Conservation (phyloP, 2,797 vertebrate species). For the Rhinoraja longicauda region DNA sequence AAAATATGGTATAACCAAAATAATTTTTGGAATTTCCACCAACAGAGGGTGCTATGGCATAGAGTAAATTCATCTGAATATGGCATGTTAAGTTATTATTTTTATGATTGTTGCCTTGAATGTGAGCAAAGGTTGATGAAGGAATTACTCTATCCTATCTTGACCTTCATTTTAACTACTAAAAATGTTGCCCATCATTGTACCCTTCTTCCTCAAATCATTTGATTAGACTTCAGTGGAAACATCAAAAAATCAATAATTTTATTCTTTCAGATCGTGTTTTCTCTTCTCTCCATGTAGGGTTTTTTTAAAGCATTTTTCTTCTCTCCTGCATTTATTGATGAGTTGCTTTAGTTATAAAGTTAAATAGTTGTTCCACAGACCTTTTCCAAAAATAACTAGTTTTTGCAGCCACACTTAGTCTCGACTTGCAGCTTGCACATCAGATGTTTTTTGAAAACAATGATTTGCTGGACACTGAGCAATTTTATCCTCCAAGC, state of each 20-base stretch:
- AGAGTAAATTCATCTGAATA: neutral
- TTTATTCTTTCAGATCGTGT: neutral
- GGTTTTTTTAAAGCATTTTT: neutral
- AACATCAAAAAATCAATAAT: neutral
- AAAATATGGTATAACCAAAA: neutral
- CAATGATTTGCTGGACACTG: neutral
- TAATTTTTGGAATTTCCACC: neutral
- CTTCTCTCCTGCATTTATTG: neutral
- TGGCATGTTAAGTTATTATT: neutral
- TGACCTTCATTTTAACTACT: neutral
- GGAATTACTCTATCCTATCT: neutral
- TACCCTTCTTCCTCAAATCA: neutral
- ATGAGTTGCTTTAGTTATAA: neutral
- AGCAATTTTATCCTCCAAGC: neutral
- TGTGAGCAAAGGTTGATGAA: neutral
- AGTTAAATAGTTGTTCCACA: neutral
- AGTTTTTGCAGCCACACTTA: neutral
- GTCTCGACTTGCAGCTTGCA: neutral
- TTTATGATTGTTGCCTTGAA: neutral
- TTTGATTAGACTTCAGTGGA: neutral
- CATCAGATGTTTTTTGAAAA: neutral
- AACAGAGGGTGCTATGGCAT: conserved; percentile 32
- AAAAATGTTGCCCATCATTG: neutral
- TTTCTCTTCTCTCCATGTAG: neutral
- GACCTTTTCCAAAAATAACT: neutral